Evolutionary conservation across 2,113 vertebrate genomes (phyloP).

Genomic region (Forbesichthys papilliferus): DNA sequence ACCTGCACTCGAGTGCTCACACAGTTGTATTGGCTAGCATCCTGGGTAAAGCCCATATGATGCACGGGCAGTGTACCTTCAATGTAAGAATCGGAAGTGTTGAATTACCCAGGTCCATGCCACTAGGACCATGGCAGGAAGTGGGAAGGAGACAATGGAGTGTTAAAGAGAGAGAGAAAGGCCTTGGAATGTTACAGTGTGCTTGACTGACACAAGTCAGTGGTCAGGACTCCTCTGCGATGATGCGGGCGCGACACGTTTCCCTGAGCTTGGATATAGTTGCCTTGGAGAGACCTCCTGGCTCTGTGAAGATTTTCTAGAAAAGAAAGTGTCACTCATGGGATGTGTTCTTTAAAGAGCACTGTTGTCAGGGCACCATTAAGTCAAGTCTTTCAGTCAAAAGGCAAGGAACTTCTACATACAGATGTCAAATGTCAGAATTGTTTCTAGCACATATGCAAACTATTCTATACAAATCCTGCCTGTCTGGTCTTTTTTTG

Average conservation of each 20-base stretch:
- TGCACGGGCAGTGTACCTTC: too few species aligned
- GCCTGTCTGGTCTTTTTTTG: too few species aligned
- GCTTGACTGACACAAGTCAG: not conserved
- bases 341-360: not conserved
- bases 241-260: conserved; percentile 74
- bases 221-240: conserved; percentile 69
- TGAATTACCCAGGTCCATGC: too few species aligned
- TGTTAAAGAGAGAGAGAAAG: not conserved
- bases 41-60: too few species aligned
- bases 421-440: too few species aligned
- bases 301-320: conserved; percentile 91
- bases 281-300: conserved; percentile 84
- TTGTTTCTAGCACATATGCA: too few species aligned
- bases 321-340: conserved; percentile 7
- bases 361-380: too few species aligned
- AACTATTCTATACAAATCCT: too few species aligned
- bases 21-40: too few species aligned
- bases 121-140: not conserved
- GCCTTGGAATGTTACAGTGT: conserved; percentile 50
- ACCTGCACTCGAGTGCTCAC: too few species aligned
- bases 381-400: not conserved
- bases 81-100: not conserved
- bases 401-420: not conserved
- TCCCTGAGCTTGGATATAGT: conserved; percentile 84
- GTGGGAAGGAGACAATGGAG: not conserved